A percentile compares a stretch with the other conserved stretches of the same genome.
Evolutionary conservation across 2,113 vertebrate species (phyloP).

Genomic region (Pteropus alecto): DNA sequence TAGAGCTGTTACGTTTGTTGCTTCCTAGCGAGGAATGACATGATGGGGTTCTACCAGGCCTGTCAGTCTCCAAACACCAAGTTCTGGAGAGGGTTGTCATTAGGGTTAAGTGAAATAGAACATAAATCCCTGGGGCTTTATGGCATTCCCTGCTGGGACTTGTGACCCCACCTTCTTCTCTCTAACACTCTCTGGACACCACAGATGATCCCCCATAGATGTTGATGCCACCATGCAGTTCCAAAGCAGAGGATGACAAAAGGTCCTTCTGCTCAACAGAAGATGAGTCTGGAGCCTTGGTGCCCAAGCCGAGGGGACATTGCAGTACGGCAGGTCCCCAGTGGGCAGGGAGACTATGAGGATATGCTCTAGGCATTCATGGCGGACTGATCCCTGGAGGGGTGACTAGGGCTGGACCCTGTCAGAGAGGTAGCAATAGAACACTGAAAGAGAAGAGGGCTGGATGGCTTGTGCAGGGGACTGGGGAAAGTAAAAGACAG

Average conservation of each 20-base stretch:
- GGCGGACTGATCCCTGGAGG: background rate
- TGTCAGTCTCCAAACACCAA: background rate
- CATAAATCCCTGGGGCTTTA: no score
- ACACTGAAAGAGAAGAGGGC: background rate
- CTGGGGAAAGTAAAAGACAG: background rate
- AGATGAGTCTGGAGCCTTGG: background rate
- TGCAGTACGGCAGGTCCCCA: fast-evolving
- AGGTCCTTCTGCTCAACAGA: background rate
- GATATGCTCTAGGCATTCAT: background rate
- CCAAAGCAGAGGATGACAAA: background rate
- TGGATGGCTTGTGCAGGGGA: background rate
- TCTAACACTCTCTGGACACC: background rate
- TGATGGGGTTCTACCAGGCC: background rate
- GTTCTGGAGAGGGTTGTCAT: background rate
- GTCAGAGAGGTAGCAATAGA: background rate
- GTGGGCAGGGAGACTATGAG: background rate
- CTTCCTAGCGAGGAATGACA: background rate
- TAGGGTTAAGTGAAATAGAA: background rate
- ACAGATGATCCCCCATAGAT: background rate
- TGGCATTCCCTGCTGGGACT: background rate
- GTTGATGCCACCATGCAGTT: background rate
- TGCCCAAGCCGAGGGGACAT: background rate
- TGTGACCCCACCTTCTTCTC: background rate
- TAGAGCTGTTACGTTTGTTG: background rate
- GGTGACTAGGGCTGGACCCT: background rate